Evolutionary conservation across 2,797 vertebrate genomes (phyloP).

Genomic region (Poecilia velifera): DNA sequence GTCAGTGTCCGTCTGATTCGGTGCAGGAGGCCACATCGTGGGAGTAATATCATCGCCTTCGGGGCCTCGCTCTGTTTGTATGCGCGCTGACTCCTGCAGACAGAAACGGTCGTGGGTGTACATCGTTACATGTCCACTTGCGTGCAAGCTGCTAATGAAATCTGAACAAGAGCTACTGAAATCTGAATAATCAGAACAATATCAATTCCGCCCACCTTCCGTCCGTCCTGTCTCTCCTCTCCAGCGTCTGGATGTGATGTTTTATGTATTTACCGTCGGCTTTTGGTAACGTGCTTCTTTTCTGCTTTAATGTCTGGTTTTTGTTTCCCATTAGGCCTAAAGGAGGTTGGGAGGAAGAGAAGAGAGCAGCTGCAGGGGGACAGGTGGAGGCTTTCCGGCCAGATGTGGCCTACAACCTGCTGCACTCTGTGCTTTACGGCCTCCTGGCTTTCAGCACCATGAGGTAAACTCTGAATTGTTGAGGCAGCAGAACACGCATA

Average conservation of each 20-base stretch:
- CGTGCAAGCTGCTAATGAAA: conserved; percentile 52
- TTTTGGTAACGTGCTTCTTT: conserved; percentile 20
- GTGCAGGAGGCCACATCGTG: conserved; percentile 41
- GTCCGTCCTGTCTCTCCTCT: conserved; percentile 43
- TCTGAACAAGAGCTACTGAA: conserved; percentile 53
- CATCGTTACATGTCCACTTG: conserved; percentile 36
- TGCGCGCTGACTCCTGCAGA: conserved; percentile 41
- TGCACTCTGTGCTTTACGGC: conserved; percentile 90
- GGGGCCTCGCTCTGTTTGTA: conserved; percentile 34
- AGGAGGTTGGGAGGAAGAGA: conserved; percentile 54
- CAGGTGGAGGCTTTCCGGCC: conserved; percentile 77
- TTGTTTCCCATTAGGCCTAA: conserved; percentile 24
- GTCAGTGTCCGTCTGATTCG: conserved; percentile 44
- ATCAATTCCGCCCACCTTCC: conserved; percentile 64
- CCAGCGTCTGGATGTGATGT: conserved; percentile 47
- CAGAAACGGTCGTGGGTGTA: conserved; percentile 39
- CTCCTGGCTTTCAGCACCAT: conserved; percentile 93
- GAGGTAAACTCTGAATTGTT: conserved; percentile 83
- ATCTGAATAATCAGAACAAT: conserved; percentile 59
- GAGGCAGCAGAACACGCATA: conserved; percentile 3
- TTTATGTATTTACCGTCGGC: conserved; percentile 53
- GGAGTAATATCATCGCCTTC: conserved; percentile 50
- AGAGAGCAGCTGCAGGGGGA: conserved; percentile 59
- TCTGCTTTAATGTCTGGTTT: conserved; percentile 42
- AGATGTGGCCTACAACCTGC: conserved; percentile 89